phyloP scores from a whole-genome alignment of 2,113 vertebrate species.

The Alethe diademata region DNA sequence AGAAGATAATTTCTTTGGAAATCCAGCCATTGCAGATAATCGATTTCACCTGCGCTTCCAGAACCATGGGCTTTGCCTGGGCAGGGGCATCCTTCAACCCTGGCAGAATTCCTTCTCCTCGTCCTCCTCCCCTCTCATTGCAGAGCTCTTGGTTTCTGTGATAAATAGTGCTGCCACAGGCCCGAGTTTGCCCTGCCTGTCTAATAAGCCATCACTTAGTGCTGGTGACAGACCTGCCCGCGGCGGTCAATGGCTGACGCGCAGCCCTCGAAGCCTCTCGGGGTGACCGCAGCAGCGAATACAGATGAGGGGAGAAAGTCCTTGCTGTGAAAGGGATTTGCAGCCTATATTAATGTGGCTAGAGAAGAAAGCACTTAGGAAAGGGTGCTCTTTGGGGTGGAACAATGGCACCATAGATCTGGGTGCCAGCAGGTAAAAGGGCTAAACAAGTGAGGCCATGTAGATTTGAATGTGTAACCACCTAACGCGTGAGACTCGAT shows the following conservation, averaged over 20 bases:
- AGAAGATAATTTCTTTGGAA: background rate
- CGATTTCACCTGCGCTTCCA: background rate
- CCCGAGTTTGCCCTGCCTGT: background rate
- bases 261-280: background rate
- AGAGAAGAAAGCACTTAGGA: background rate
- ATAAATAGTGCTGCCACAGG: background rate
- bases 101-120: background rate
- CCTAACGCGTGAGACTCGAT: accelerated
- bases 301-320: background rate
- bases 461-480: background rate
- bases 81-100: background rate
- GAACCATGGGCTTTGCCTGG: background rate
- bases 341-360: background rate
- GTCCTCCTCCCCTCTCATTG: background rate
- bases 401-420: background rate
- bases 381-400: background rate
- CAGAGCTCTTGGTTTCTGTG: background rate
- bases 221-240: background rate
- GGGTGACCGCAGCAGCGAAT: background rate
- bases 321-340: background rate
- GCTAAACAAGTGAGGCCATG: background rate
- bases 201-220: background rate
- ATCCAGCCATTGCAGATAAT: background rate
- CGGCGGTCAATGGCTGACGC: background rate
- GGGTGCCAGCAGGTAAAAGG: background rate